These are phyloP conservation scores for Pyrgus malvae DNA, from an alignment of 2,888 invertebrate genomes.

Conservation along the genomic window DNA sequence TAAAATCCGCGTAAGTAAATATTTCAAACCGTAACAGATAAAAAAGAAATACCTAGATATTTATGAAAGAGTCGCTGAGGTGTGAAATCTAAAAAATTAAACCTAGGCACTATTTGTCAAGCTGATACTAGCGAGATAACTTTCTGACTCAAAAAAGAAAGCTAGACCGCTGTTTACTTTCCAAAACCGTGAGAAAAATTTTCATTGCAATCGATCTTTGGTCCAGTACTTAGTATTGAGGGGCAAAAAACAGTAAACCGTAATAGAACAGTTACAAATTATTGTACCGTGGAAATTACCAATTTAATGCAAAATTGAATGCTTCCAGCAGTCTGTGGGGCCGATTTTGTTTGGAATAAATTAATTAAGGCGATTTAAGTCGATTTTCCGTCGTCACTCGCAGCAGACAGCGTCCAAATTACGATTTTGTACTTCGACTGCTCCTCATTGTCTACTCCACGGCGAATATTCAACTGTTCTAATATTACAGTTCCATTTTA, in stretches of 20 bases:
- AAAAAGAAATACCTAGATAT: conserved; percentile 30
- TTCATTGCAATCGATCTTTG: conserved; percentile 39
- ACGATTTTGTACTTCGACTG: conserved; percentile 58
- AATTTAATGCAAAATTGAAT: conserved; percentile 77
- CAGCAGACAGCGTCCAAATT: conserved; percentile 66
- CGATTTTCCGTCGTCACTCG: conserved; percentile 66
- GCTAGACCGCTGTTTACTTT: conserved; percentile 62
- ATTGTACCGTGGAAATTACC: conserved; percentile 78
- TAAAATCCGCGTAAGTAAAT: conserved; percentile 23
- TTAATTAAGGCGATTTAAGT: conserved; percentile 76
- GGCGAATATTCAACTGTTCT: conserved; percentile 6
- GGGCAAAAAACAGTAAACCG: conserved; percentile 61
- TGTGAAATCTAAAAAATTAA: conserved; percentile 35
- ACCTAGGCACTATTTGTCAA: conserved; percentile 31
- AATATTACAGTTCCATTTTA: conserved; percentile 4
- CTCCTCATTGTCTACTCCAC: conserved; percentile 45
- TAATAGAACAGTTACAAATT: conserved; percentile 74
- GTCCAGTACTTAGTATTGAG: conserved; percentile 41
- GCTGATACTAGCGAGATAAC: conserved; percentile 37
- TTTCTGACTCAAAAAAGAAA: conserved; percentile 60
- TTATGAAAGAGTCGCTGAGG: conserved; percentile 31
- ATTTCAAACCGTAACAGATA: conserved; percentile 27
- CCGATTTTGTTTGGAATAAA: conserved; percentile 76
- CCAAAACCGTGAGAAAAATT: conserved; percentile 71
- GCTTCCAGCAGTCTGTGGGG: conserved; percentile 64